These are phyloP conservation scores for Gallinago solitaria DNA, from an alignment of 2,797 vertebrate genomes.

Conservation along the genomic window DNA sequence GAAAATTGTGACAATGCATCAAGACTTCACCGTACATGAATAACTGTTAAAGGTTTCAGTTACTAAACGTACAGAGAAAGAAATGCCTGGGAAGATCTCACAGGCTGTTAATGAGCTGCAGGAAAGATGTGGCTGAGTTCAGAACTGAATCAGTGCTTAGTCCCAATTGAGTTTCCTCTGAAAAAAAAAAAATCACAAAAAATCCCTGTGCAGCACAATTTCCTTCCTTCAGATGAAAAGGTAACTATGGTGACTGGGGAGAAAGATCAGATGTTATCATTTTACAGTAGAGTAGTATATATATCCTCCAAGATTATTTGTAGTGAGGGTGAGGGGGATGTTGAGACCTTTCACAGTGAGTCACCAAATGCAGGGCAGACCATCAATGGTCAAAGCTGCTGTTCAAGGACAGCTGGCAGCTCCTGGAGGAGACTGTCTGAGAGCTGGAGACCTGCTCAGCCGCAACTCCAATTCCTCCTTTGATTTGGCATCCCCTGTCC, in stretches of 20 bases:
- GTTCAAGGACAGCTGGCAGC: neutral
- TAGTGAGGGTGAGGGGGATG: neutral
- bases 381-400: neutral
- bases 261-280: neutral
- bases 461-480: accelerated
- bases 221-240: neutral
- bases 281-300: neutral
- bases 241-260: slow-evolving; percentile 26
- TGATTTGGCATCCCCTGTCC: neutral
- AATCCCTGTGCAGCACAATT: accelerated
- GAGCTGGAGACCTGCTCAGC: neutral
- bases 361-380: neutral
- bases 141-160: neutral
- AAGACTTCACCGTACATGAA: neutral
- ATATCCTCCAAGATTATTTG: neutral
- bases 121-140: neutral
- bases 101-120: neutral
- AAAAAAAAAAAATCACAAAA: neutral
- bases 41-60: neutral
- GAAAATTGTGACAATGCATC: neutral
- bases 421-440: neutral
- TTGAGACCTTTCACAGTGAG: neutral
- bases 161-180: neutral
- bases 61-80: neutral
- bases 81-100: neutral